Percentiles rank a stretch among this genome's conserved stretches.
Evolutionary conservation across 2,797 vertebrate species (phyloP).

Genomic region (Gymnocypris eckloni): DNA sequence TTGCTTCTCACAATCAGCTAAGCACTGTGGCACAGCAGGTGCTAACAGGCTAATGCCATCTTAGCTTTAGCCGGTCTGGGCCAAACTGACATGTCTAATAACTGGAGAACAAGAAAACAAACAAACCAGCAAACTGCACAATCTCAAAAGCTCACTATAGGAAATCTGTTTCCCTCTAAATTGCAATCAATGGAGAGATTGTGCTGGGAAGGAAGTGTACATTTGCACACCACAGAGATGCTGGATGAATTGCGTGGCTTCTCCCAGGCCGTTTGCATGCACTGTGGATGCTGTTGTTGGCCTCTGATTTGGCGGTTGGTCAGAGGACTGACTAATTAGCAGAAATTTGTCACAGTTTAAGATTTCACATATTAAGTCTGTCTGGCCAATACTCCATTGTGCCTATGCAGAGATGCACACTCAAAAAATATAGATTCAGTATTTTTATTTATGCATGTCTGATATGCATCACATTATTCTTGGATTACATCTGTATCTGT

Average conservation of each 20-base stretch:
- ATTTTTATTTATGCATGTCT: neutral
- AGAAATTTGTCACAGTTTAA: constrained; percentile 63
- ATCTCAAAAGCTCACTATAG: constrained; percentile 49
- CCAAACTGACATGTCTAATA: constrained; percentile 30
- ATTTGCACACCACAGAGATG: constrained; percentile 38
- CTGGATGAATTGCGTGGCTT: neutral
- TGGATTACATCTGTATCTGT: neutral
- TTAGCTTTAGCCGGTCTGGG: constrained; percentile 8
- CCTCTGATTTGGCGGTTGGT: constrained; percentile 36
- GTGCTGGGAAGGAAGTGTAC: constrained; percentile 64
- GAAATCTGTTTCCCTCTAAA: constrained; percentile 62
- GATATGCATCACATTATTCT: neutral
- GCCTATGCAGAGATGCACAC: constrained; percentile 6
- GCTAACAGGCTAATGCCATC: constrained; percentile 36
- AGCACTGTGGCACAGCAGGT: constrained; percentile 40
- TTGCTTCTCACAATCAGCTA: constrained; percentile 38
- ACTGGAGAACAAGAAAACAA: constrained; percentile 26
- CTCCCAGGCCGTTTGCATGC: constrained; percentile 3
- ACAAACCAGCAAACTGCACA: constrained; percentile 44
- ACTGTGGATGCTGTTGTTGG: neutral
- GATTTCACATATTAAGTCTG: constrained; percentile 57
- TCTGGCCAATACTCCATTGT: constrained; percentile 56
- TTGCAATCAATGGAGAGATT: constrained; percentile 74
- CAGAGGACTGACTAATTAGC: constrained; percentile 60
- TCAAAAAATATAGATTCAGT: neutral